Conservation (phyloP, 2,797 vertebrate species). For the Argya squamiceps region DNA sequence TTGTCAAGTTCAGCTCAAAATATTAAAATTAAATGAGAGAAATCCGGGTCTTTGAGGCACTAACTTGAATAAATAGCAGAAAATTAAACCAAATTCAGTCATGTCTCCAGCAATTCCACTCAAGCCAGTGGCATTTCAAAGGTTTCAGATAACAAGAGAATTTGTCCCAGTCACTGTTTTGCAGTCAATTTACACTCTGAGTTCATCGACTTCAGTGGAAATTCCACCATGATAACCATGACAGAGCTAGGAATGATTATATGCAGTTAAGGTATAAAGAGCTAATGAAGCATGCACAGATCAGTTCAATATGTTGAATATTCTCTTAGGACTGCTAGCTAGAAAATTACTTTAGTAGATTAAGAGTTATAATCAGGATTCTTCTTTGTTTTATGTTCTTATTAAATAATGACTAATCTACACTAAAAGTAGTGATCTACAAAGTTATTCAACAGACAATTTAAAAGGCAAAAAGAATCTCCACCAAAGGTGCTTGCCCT, state of each 20-base stretch:
- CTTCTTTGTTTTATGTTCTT: slow-evolving; percentile 25
- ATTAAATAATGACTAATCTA: slow-evolving; percentile 36
- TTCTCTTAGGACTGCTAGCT: slow-evolving; percentile 38
- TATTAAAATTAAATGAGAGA: slow-evolving; percentile 51
- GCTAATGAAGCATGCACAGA: slow-evolving; percentile 36
- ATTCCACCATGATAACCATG: slow-evolving; percentile 37
- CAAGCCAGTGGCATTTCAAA: slow-evolving; percentile 38
- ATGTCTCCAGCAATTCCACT: slow-evolving; percentile 28
- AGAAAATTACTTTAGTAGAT: slow-evolving; percentile 52
- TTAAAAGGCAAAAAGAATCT: slow-evolving; percentile 16
- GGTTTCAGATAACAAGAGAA: slow-evolving; percentile 41
- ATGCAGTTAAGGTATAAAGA: slow-evolving; percentile 33
- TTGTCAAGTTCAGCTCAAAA: slow-evolving; percentile 49
- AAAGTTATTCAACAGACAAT: background rate
- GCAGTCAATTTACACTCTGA: slow-evolving; percentile 11
- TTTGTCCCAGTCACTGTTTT: slow-evolving; percentile 50
- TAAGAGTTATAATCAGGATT: slow-evolving; percentile 41
- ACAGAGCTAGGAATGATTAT: slow-evolving; percentile 43
- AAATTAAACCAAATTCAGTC: slow-evolving; percentile 52
- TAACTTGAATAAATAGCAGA: slow-evolving; percentile 52
- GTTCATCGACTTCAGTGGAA: slow-evolving; percentile 41
- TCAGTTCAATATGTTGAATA: slow-evolving; percentile 42
- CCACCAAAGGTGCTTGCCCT: background rate
- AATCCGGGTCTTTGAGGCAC: slow-evolving; percentile 43
- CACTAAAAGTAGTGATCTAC: background rate